These are phyloP conservation scores for Chloroceryle aenea DNA, from an alignment of 2,113 vertebrate species.

Conservation along the genomic window DNA sequence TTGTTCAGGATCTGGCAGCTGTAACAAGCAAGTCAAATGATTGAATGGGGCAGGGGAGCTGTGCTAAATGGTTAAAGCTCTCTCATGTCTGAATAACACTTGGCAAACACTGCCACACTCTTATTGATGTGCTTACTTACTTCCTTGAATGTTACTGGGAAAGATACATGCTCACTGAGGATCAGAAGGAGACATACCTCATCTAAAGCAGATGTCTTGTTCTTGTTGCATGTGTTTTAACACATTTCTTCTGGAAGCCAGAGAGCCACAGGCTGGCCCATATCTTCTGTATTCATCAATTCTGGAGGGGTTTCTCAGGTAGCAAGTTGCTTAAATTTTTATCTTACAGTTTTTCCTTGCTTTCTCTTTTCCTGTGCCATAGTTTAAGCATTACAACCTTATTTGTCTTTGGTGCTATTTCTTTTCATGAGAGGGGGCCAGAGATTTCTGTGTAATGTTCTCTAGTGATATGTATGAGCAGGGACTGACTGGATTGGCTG, in stretches of 20 bases:
- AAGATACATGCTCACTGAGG: neutral
- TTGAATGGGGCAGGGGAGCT: neutral
- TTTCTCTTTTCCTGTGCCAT: neutral
- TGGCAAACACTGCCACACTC: neutral
- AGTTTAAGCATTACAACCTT: neutral
- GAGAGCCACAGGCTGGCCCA: neutral
- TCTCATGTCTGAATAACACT: neutral
- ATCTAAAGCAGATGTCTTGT: neutral
- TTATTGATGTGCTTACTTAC: constrained; percentile 21
- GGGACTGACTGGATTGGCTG: neutral
- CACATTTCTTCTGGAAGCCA: neutral
- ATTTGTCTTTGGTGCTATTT: neutral
- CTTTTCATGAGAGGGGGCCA: neutral
- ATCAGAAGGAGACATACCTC: neutral
- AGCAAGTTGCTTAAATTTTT: neutral
- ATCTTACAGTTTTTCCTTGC: neutral
- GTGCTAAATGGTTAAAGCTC: constrained; percentile 14
- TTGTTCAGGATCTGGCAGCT: constrained; percentile 23
- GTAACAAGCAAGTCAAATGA: neutral
- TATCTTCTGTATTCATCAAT: neutral
- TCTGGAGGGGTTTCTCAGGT: neutral
- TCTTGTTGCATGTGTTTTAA: neutral
- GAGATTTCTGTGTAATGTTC: neutral
- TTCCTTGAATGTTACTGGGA: constrained; percentile 18
- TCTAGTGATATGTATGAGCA: neutral